A percentile compares a stretch with the other conserved stretches of the same genome.
Conservation (phyloP, 2,888 invertebrate species). For the Leucoma salicis region DNA sequence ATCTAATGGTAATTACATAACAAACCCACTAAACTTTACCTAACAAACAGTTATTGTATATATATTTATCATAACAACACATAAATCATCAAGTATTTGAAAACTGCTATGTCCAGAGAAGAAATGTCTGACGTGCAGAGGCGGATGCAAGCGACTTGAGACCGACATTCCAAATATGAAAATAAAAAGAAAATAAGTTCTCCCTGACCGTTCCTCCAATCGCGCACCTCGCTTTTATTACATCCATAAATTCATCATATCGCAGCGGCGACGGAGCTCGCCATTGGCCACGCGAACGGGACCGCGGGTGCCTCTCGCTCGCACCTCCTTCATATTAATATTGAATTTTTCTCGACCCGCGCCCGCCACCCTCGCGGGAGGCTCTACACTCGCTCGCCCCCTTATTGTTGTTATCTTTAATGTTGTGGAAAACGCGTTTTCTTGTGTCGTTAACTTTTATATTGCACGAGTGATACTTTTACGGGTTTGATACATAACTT, state of each 20-base stretch:
- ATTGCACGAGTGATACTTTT: slow-evolving; percentile 82
- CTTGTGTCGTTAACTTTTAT: slow-evolving; percentile 83
- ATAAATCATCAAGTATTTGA: slow-evolving; percentile 35
- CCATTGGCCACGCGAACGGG: slow-evolving; percentile 81
- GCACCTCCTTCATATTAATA: slow-evolving; percentile 90
- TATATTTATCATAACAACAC: background rate
- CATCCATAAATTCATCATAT: slow-evolving; percentile 93
- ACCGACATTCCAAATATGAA: slow-evolving; percentile 78
- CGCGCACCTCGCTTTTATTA: slow-evolving; percentile 87
- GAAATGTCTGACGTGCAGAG: slow-evolving; percentile 56
- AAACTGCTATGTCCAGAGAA: slow-evolving; percentile 39
- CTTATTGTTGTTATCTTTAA: slow-evolving; percentile 83
- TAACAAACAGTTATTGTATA: too few relatives aligned
- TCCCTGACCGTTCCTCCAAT: slow-evolving; percentile 83
- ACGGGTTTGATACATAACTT: slow-evolving; percentile 78
- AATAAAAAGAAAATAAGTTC: slow-evolving; percentile 83
- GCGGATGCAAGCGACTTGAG: slow-evolving; percentile 59
- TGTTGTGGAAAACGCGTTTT: slow-evolving; percentile 83
- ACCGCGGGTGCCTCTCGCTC: slow-evolving; percentile 78
- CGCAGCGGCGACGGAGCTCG: slow-evolving; percentile 77
- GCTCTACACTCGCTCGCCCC: slow-evolving; percentile 81
- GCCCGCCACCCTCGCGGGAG: slow-evolving; percentile 78
- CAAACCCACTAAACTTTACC: too few relatives aligned
- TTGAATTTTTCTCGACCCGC: slow-evolving; percentile 88
- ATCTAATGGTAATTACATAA: too few relatives aligned